phyloP scores from a whole-genome alignment of 2,797 vertebrate species.

The Cetoscarus ocellatus region DNA sequence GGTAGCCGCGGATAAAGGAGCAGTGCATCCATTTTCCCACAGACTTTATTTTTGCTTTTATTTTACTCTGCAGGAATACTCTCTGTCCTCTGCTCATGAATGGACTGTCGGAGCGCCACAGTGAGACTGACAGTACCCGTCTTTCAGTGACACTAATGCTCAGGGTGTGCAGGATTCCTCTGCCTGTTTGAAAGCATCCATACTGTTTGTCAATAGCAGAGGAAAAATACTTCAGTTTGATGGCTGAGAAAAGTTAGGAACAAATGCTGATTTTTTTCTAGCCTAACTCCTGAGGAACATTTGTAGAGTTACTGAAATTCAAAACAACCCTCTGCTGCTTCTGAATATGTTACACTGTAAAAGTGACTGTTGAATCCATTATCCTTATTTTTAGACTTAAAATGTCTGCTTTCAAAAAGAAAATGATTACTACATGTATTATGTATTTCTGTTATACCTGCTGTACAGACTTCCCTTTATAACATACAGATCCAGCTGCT shows the following conservation, averaged over 20 bases:
- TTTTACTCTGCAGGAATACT: slow-evolving; percentile 7
- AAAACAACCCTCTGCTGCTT: background rate
- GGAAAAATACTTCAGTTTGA: slow-evolving; percentile 17
- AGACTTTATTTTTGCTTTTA: slow-evolving; percentile 2
- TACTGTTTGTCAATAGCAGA: slow-evolving; percentile 22
- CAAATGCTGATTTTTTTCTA: background rate
- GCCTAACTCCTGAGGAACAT: background rate
- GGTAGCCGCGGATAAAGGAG: background rate
- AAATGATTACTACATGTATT: no score
- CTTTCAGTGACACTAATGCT: slow-evolving; percentile 10
- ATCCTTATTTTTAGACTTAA: background rate
- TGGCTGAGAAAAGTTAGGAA: background rate
- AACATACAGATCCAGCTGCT: no score
- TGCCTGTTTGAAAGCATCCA: slow-evolving; percentile 19
- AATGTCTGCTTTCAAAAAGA: no score
- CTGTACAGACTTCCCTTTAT: no score
- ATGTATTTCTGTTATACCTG: no score
- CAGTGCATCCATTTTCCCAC: background rate
- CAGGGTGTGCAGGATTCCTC: background rate
- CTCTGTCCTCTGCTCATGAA: slow-evolving; percentile 1
- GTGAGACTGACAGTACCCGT: slow-evolving; percentile 17
- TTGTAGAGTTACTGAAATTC: background rate
- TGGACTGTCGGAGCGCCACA: background rate
- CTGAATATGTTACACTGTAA: background rate
- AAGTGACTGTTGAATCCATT: background rate